phyloP scores from a whole-genome alignment of 2,888 invertebrate species.

The Sesia apiformis region DNA sequence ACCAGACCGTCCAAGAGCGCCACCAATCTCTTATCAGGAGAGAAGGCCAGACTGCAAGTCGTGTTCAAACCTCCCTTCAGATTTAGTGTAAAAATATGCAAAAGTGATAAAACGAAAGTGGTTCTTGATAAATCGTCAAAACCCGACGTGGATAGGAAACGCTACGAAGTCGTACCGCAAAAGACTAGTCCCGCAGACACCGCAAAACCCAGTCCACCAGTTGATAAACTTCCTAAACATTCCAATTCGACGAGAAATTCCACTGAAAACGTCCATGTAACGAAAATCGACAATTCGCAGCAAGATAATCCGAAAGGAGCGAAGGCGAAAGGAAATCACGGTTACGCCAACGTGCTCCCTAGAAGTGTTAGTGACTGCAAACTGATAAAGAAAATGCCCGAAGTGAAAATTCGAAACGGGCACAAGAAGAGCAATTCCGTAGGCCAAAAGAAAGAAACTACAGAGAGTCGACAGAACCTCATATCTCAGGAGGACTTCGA shows the following conservation, averaged over 20 bases:
- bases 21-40: constrained; percentile 78
- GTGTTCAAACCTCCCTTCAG: constrained; percentile 92
- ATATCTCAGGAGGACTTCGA: constrained; percentile 56
- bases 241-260: constrained; percentile 35
- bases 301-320: constrained; percentile 23
- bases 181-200: constrained; percentile 31
- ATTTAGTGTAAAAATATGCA: constrained; percentile 86
- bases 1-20: constrained; percentile 79
- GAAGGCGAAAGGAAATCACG: constrained; percentile 33
- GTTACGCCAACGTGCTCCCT: constrained; percentile 59
- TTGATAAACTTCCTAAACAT: constrained; percentile 36
- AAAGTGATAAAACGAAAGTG: constrained; percentile 79
- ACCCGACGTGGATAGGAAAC: constrained; percentile 58
- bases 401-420: constrained; percentile 35
- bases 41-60: constrained; percentile 86
- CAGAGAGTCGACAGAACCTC: constrained; percentile 64
- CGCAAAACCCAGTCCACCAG: constrained; percentile 36
- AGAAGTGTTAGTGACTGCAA: constrained; percentile 64
- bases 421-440: constrained; percentile 67
- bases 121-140: constrained; percentile 74
- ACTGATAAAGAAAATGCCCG: constrained; percentile 42
- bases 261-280: constrained; percentile 22
- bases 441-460: constrained; percentile 57
- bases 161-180: constrained; percentile 35
- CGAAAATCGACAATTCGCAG: constrained; percentile 33